Percentiles rank a stretch among this genome's conserved stretches.
These are phyloP conservation scores for Macrophya alboannulata DNA, from an alignment of 2,888 invertebrate species.

Conservation along the genomic window DNA sequence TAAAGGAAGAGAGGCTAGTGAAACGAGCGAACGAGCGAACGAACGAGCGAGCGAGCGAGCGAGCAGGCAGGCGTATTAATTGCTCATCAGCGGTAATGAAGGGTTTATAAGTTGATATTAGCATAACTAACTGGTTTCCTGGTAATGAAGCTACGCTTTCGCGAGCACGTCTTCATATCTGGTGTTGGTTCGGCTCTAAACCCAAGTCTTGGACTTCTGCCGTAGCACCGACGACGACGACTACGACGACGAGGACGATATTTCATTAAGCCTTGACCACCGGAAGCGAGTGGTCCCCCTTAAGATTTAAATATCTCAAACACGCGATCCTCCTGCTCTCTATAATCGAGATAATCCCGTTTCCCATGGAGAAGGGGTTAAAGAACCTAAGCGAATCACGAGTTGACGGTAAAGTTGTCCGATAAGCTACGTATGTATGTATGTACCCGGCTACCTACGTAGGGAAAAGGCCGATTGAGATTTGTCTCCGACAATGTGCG, in stretches of 20 bases:
- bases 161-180: conserved; percentile 54
- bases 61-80: conserved; percentile 75
- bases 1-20: conserved; percentile 61
- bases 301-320: conserved; percentile 39
- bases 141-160: conserved; percentile 70
- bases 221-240: background rate
- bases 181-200: conserved; percentile 27
- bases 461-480: conserved; percentile 22
- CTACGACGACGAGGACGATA: conserved; percentile 12
- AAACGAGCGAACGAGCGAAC: conserved; percentile 57
- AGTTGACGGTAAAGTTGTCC: background rate
- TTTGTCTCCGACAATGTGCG: conserved; percentile 45
- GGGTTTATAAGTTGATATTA: conserved; percentile 79
- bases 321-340: conserved; percentile 44
- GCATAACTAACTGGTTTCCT: conserved; percentile 78
- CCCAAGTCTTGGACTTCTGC: background rate
- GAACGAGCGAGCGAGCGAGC: conserved; percentile 57
- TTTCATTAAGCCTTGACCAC: conserved; percentile 39
- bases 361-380: background rate
- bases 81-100: conserved; percentile 78
- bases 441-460: background rate
- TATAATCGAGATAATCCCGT: conserved; percentile 35
- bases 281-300: conserved; percentile 31
- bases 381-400: conserved; percentile 26
- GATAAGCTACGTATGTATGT: background rate